Percentiles rank a stretch among this genome's conserved stretches.
Conservation (phyloP, 2,797 vertebrate species). For the Danio albolineatus region DNA sequence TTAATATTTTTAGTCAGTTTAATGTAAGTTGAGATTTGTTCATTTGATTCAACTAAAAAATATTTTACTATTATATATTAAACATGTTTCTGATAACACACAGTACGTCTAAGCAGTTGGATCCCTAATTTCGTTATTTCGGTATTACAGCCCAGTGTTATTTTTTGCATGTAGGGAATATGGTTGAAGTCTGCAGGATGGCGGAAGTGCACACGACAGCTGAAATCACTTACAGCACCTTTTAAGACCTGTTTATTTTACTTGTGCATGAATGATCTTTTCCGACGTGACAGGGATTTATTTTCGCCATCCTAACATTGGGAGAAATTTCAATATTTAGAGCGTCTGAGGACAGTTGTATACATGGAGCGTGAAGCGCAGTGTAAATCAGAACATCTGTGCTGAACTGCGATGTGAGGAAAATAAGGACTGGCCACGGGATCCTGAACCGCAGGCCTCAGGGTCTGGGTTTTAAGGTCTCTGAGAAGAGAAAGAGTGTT, state of each 20-base stretch:
- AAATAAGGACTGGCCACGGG: slow-evolving; percentile 59
- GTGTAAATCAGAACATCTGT: slow-evolving; percentile 64
- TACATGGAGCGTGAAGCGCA: slow-evolving; percentile 57
- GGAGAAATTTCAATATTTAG: slow-evolving; percentile 64
- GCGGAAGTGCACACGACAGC: slow-evolving; percentile 19
- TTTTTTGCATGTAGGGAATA: background rate
- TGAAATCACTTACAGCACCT: slow-evolving; percentile 41
- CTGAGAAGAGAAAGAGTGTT: background rate
- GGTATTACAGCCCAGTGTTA: background rate
- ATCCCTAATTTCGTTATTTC: background rate
- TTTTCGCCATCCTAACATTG: slow-evolving; percentile 54
- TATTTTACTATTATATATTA: no score
- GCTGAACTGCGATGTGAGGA: slow-evolving; percentile 48
- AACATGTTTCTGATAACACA: no score
- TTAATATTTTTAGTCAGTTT: no score
- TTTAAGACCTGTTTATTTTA: slow-evolving; percentile 56
- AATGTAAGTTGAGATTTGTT: no score
- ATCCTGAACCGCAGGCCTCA: slow-evolving; percentile 22
- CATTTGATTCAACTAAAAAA: no score
- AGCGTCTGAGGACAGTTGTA: slow-evolving; percentile 56
- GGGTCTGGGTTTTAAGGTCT: slow-evolving; percentile 28
- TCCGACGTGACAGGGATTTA: slow-evolving; percentile 49
- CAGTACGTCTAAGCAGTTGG: no score
- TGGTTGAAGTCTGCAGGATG: background rate
- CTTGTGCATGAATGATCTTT: slow-evolving; percentile 48